These are phyloP conservation scores for Muscina levida DNA, from an alignment of 2,888 invertebrate genomes.

Conservation along the genomic window DNA sequence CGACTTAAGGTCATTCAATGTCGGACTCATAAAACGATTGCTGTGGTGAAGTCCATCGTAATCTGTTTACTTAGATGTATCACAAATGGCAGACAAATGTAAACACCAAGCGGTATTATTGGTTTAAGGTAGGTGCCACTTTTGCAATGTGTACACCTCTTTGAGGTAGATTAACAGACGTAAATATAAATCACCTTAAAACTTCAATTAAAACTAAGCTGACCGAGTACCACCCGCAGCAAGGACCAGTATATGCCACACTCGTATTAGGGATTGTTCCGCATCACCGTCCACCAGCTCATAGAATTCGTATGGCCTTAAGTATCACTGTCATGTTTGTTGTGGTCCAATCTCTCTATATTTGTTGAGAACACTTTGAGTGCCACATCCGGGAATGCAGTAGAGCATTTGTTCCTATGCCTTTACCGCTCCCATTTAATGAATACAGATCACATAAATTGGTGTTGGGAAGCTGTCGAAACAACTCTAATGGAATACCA, in stretches of 20 bases:
- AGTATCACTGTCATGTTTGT: neutral
- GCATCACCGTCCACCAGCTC: constrained; percentile 12
- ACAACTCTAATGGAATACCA: constrained; percentile 11
- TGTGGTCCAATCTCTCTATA: constrained; percentile 26
- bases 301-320: neutral
- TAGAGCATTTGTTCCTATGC: constrained; percentile 34
- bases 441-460: constrained; percentile 29
- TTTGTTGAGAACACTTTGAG: constrained; percentile 39
- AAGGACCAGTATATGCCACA: no score
- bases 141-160: constrained; percentile 25
- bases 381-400: constrained; percentile 27
- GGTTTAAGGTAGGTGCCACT: no score
- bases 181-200: constrained; percentile 65
- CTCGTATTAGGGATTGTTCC: constrained; percentile 39
- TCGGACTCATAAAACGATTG: no score
- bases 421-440: constrained; percentile 37
- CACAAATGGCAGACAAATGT: constrained; percentile 29
- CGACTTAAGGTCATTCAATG: no score
- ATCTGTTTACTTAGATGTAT: no score
- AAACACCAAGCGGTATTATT: constrained; percentile 5
- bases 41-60: no score
- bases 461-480: neutral
- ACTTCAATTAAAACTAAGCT: constrained; percentile 61
- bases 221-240: neutral
- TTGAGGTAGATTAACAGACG: constrained; percentile 56